Percentiles rank a stretch among this genome's conserved stretches.
Conservation (phyloP, 1,140 invertebrate genomes). For the Diorhabda carinulata region DNA sequence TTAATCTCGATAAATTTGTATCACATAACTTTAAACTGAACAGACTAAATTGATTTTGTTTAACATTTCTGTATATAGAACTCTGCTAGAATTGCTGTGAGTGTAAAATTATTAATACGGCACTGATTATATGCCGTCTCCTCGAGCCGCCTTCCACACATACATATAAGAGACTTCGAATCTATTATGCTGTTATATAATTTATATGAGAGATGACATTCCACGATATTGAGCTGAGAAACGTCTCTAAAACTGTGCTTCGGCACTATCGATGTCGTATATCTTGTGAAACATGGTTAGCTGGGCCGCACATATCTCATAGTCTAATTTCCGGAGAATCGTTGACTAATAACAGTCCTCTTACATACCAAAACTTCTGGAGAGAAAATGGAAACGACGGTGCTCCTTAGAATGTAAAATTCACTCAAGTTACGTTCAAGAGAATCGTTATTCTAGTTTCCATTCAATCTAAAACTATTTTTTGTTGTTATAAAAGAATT, state of each 20-base stretch:
- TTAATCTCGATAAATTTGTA: too few relatives aligned
- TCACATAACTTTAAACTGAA: too few relatives aligned
- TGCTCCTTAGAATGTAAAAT: constrained; percentile 16
- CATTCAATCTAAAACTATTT: too few relatives aligned
- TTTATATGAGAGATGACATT: constrained; percentile 24
- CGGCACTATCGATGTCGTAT: constrained; percentile 33
- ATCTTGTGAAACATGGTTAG: constrained; percentile 29
- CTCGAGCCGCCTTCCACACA: background rate
- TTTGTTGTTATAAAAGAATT: too few relatives aligned
- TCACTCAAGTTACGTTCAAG: too few relatives aligned
- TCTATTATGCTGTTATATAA: constrained; percentile 24
- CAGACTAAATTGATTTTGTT: too few relatives aligned
- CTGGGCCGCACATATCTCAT: constrained; percentile 34
- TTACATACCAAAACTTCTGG: constrained; percentile 35
- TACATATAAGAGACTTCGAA: constrained; percentile 8
- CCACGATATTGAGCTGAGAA: constrained; percentile 17
- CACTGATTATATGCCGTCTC: background rate
- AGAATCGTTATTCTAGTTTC: too few relatives aligned
- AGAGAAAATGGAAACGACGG: constrained; percentile 8
- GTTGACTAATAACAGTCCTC: constrained; percentile 36
- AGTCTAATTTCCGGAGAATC: constrained; percentile 36
- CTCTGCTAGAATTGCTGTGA: too few relatives aligned
- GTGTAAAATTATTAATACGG: background rate
- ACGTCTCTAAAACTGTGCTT: constrained; percentile 24
- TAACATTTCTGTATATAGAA: too few relatives aligned